Base-by-base conservation (phyloP, 2,797 vertebrate species). In the Eulemur rubriventer region DNA sequence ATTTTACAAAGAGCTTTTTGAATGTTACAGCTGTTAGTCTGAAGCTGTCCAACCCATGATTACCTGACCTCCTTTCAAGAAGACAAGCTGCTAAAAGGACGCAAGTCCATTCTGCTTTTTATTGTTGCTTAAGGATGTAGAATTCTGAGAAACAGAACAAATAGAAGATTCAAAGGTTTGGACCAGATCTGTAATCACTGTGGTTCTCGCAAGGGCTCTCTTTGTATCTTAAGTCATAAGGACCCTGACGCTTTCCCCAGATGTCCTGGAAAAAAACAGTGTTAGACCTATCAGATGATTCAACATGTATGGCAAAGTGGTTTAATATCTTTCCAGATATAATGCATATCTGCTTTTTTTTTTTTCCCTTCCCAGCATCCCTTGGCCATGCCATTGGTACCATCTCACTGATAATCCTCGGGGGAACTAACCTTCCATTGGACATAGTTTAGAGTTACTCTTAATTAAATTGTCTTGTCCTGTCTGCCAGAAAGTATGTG, bases 1-100 rank as follows among this genome's bases (percentile, higher is more conserved):
- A 95, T 55, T 94, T 84, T 90, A 83, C 50, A 50, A 76, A 94
- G 20, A 73, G 22, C 24, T 91, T 78, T 63, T 38, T 41, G 63
- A 89, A 81, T 67, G 24, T n/a, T 33, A 46, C 52, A 90, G 48
- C 41, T 83, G 6, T 83, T 72, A 38, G 43, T 75, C 26, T 75
- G 63, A 94, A 63, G 33, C 6, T 48, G 6, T 61, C 69, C 28
- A 24, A 30, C 20, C 30, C 18, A 70, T 73, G 9, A 84, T 83
- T 20, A 43, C 4, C 57, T 65, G 35, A 41, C 17, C 38, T 84
- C 5, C 30, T 89, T n/a, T 95, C 55, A 55, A 63, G 48, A 96
- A 76, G 33, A 4, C 65, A 92, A 28, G 5, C 26, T 9, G 3
- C 59, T 70, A 65, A 69, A 43, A 84, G 50, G 11, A 70, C 24